Base-by-base conservation (phyloP, 2,113 vertebrate species). In the Ciconia maguari region DNA sequence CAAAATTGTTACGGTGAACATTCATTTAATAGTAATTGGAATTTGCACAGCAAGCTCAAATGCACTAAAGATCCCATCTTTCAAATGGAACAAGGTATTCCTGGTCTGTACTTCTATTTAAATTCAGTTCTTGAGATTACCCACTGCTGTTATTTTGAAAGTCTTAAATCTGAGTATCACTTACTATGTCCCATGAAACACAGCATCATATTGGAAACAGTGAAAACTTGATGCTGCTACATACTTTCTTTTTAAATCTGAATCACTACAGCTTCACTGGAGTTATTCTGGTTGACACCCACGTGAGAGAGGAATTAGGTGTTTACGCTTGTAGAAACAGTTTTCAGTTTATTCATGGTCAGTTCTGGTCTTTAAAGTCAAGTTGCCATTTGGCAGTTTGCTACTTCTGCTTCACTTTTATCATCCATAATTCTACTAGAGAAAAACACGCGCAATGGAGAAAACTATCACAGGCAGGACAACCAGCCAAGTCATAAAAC, bases 41-140 rank as follows among this genome's bases (percentile, higher is more conserved):
- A 89, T 95, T 94, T 92, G 51, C 75, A 85, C 64, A 92, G 60
- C 16, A 54, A 94, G 69, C 42, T 93, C 90, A 95, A 89, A 89
- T 71, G 55, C 48, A 57, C 36, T 69, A 52, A 65, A 52, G 61
- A 89, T 60, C 52, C 38, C 7, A 76, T 89, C 52, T 84, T 82
- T 92, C 48, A 87, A 95, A 96, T 57, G 81, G n/a, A 94, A 78
- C 13, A 55, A 78, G 89, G 66, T 48, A 29, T 60, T 88, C 86
- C 68, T 77, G 75, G 75, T 58, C 62, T 80, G 60, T 49, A 41
- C 66, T 75, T 92, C 55, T 81, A 61, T 92, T 86, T 69, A 84
- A 91, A 76, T 77, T 61, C 87, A 64, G 68, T 54, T 80, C 54
- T 51, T 60, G 52, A 91, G 44, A 78, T 83, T 64, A 79, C 60